Conservation (phyloP, 2,113 vertebrate species). For the Pterocles gutturalis region DNA sequence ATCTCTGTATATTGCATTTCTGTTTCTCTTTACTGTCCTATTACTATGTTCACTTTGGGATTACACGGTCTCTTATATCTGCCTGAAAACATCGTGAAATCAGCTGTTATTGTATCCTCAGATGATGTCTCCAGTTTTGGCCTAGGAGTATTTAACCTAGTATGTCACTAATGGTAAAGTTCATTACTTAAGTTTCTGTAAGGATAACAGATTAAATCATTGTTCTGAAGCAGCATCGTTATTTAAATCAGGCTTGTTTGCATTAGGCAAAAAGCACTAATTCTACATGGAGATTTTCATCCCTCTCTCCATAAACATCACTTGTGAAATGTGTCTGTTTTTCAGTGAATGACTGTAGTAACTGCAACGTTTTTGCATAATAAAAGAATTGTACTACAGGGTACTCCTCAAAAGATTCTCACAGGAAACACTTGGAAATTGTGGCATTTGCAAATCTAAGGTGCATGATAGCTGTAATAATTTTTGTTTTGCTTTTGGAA, state of each 20-base stretch:
- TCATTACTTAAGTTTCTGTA: background rate
- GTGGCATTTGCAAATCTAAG: background rate
- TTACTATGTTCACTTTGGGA: background rate
- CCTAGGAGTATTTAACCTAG: background rate
- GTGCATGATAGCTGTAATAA: background rate
- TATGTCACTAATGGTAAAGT: background rate
- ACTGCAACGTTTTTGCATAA: background rate
- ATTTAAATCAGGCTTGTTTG: background rate
- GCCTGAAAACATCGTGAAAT: background rate
- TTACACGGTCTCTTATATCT: background rate
- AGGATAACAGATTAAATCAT: background rate
- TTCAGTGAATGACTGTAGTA: background rate
- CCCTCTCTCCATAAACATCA: background rate
- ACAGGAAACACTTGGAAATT: background rate
- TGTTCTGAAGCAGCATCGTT: background rate
- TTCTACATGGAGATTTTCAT: background rate
- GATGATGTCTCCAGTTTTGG: background rate
- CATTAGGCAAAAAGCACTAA: background rate
- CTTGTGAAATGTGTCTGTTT: background rate
- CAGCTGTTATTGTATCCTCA: background rate
- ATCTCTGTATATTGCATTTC: background rate
- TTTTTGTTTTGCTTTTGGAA: background rate
- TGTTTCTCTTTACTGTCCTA: background rate
- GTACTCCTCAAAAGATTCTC: background rate
- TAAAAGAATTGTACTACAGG: background rate